Evolutionary conservation across 2,888 invertebrate species (phyloP).

Genomic region (Acleris literana): DNA sequence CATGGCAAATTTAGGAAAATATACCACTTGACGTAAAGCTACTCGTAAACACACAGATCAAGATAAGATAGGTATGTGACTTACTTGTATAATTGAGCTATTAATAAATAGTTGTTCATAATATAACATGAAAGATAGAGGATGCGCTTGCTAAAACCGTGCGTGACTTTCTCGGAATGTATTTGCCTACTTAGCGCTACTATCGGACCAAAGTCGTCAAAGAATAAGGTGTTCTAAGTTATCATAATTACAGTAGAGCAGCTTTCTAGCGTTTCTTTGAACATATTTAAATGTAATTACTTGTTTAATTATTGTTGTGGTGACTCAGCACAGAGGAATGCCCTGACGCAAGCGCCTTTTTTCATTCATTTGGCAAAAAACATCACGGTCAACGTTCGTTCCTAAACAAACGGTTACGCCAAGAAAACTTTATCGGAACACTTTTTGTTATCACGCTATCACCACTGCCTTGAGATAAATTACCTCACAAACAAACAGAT

Average conservation of each 20-base stretch:
- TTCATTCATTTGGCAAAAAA: constrained; percentile 1
- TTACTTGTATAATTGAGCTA: too few species aligned
- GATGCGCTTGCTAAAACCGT: too few species aligned
- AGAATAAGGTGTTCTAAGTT: neutral
- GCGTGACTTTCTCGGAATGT: too few species aligned
- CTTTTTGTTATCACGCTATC: constrained; percentile 22
- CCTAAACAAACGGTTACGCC: neutral
- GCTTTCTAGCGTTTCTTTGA: neutral
- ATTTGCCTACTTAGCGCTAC: too few species aligned
- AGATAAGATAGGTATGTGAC: too few species aligned
- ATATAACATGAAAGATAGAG: too few species aligned
- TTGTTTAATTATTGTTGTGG: constrained; percentile 9
- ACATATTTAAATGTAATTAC: constrained; percentile 16
- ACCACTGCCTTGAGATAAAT: constrained; percentile 28
- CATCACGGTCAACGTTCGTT: constrained; percentile 5
- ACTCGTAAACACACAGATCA: too few species aligned
- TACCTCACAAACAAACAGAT: constrained; percentile 27
- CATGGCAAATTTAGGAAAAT: neutral
- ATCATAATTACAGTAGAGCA: neutral
- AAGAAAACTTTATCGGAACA: constrained; percentile 20
- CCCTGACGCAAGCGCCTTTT: constrained; percentile 10
- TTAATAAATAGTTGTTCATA: too few species aligned
- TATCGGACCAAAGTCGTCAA: neutral
- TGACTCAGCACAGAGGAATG: constrained; percentile 21
- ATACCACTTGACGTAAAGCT: too few species aligned